phyloP scores from a whole-genome alignment of 2,888 invertebrate genomes.

The Drosophila picticornis region DNA sequence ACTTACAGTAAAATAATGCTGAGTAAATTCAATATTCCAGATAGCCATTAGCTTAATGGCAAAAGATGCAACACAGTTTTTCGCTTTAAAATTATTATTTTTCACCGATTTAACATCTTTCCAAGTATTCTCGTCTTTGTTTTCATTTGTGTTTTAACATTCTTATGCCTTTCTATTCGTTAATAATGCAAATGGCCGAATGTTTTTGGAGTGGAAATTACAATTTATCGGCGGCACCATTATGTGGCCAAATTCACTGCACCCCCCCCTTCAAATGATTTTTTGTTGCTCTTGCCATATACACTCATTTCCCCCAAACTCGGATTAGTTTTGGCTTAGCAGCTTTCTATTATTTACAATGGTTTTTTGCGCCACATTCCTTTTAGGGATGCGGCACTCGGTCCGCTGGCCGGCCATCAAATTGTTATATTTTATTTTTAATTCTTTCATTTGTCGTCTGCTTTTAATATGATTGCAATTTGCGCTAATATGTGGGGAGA shows the following conservation, averaged over 20 bases:
- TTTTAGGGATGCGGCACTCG: slow-evolving; percentile 26
- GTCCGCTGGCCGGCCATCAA: slow-evolving; percentile 36
- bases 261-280: slow-evolving; percentile 28
- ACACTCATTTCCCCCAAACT: slow-evolving; percentile 13
- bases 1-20: neutral
- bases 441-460: slow-evolving; percentile 49
- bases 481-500: slow-evolving; percentile 56
- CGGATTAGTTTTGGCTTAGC: slow-evolving; percentile 62
- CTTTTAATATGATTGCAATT: slow-evolving; percentile 81
- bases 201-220: slow-evolving; percentile 62
- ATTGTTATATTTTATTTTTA: slow-evolving; percentile 29
- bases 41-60: slow-evolving; percentile 15
- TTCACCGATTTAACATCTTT: neutral
- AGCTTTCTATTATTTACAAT: slow-evolving; percentile 38
- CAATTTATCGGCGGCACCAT: slow-evolving; percentile 46
- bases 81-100: slow-evolving; percentile 12
- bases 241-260: slow-evolving; percentile 23
- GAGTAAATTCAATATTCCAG: slow-evolving; percentile 1
- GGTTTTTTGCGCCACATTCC: slow-evolving; percentile 53
- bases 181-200: slow-evolving; percentile 67
- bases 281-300: slow-evolving; percentile 13
- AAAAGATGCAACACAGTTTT: slow-evolving; percentile 24
- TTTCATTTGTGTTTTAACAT: neutral
- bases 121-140: neutral
- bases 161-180: slow-evolving; percentile 28